Conservation (phyloP, 2,888 invertebrate species). For the Drosophila flavopinicola region DNA sequence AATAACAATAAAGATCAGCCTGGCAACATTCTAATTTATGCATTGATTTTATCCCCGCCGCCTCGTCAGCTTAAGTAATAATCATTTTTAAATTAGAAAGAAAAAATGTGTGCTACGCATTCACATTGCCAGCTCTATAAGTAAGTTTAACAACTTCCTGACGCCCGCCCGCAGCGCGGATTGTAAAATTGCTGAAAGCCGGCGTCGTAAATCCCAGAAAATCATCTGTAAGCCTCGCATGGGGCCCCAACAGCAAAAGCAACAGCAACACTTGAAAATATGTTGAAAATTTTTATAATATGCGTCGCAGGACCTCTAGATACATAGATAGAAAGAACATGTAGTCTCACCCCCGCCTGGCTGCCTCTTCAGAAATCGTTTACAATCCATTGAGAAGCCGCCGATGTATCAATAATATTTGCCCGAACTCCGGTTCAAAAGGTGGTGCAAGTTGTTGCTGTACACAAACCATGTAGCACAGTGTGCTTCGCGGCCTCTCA, state of each 20-base stretch:
- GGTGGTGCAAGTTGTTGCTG: constrained; percentile 71
- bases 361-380: constrained; percentile 60
- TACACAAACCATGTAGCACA: too few species aligned
- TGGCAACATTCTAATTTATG: constrained; percentile 70
- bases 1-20: constrained; percentile 82
- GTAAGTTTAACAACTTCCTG: constrained; percentile 74
- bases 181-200: constrained; percentile 66
- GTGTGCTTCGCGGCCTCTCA: constrained; percentile 9
- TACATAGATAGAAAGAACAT: constrained; percentile 13
- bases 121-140: constrained; percentile 24
- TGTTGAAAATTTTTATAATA: constrained; percentile 70
- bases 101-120: constrained; percentile 25
- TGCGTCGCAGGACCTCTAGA: constrained; percentile 55
- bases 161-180: constrained; percentile 64
- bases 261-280: constrained; percentile 73
- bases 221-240: constrained; percentile 69
- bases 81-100: constrained; percentile 74
- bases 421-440: constrained; percentile 44
- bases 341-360: constrained; percentile 48
- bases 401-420: constrained; percentile 79
- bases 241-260: too few species aligned
- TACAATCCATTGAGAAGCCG: constrained; percentile 77
- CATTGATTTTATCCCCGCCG: constrained; percentile 62
- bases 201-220: constrained; percentile 53
- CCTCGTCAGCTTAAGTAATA: constrained; percentile 53